Percentiles rank a stretch among this genome's conserved stretches.
These are phyloP conservation scores for Acanthosoma haemorrhoidale DNA, from an alignment of 2,888 invertebrate genomes.

Conservation along the genomic window DNA sequence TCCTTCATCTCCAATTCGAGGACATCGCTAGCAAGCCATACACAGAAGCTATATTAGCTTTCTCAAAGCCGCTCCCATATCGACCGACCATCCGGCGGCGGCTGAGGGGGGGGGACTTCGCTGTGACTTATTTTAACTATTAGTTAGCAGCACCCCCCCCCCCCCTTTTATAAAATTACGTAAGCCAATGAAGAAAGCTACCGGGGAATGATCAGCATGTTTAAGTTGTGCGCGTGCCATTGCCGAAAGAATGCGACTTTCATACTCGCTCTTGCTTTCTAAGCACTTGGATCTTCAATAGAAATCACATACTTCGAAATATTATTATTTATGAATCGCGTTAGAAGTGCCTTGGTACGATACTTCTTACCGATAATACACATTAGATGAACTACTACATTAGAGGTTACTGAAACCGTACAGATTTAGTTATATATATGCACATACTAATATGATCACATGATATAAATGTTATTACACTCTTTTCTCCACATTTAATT, in stretches of 20 bases:
- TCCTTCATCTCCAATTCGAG: conserved; percentile 5
- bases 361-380: too few species aligned
- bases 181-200: background rate
- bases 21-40: background rate
- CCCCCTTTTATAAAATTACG: too few species aligned
- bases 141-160: background rate
- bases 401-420: too few species aligned
- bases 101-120: too few species aligned
- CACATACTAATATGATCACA: too few species aligned
- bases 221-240: background rate
- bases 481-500: too few species aligned
- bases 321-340: background rate
- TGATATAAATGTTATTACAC: too few species aligned
- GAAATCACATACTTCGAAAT: too few species aligned
- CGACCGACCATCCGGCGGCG: too few species aligned
- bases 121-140: conserved; percentile 1
- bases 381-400: too few species aligned
- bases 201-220: conserved; percentile 2
- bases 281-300: background rate
- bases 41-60: background rate
- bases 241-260: background rate
- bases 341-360: too few species aligned
- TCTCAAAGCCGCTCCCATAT: conserved; percentile 4
- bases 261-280: background rate
- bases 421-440: too few species aligned